A percentile compares a stretch with the other conserved stretches of the same genome.
phyloP scores from a whole-genome alignment of 2,888 invertebrate species.

The Pogonocherus hispidulus region DNA sequence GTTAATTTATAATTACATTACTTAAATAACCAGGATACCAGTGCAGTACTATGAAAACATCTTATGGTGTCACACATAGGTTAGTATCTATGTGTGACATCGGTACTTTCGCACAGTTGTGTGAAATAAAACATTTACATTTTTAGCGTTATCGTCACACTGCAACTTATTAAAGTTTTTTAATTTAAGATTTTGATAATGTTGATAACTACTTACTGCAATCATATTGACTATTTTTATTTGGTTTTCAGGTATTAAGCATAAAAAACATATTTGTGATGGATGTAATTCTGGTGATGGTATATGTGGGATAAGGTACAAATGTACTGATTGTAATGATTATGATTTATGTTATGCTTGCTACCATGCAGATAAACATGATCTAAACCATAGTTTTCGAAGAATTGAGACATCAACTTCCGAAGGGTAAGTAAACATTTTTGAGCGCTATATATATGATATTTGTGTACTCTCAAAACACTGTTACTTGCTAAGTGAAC shows the following conservation, averaged over 20 bases:
- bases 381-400: slow-evolving; percentile 81
- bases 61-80: too few relatives aligned
- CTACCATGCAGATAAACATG: slow-evolving; percentile 87
- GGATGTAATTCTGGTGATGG: slow-evolving; percentile 81
- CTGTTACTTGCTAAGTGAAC: too few relatives aligned
- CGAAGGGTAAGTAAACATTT: slow-evolving; percentile 73
- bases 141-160: too few relatives aligned
- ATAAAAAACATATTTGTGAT: slow-evolving; percentile 77
- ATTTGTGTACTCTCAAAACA: too few relatives aligned
- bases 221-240: background rate
- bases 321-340: slow-evolving; percentile 83
- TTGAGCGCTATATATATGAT: too few relatives aligned
- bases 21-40: background rate
- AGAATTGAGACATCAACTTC: slow-evolving; percentile 81
- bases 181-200: too few relatives aligned
- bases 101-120: too few relatives aligned
- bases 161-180: too few relatives aligned
- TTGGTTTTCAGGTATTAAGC: slow-evolving; percentile 14
- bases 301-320: slow-evolving; percentile 86
- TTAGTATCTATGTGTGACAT: too few relatives aligned
- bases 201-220: background rate
- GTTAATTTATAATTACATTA: too few relatives aligned
- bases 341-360: slow-evolving; percentile 88
- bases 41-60: too few relatives aligned
- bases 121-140: too few relatives aligned